Evolutionary conservation across 2,888 invertebrate genomes (phyloP).

Genomic region (Plagodis dolabraria): DNA sequence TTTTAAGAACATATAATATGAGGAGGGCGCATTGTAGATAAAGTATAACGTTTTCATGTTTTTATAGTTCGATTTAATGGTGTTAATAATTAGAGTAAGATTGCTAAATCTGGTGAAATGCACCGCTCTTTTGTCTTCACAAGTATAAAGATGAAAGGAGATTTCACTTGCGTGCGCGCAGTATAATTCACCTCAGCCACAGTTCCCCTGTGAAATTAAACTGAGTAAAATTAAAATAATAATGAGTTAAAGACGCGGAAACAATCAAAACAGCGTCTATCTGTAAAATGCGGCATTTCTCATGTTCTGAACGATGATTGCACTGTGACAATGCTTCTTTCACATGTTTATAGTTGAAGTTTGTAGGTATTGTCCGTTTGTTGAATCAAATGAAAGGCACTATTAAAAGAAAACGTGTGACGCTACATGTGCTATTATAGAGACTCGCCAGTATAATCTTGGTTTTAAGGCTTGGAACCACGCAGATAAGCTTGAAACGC

Average conservation of each 20-base stretch:
- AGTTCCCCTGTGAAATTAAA: slow-evolving; percentile 23
- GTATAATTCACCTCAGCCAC: not conserved
- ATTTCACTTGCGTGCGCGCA: slow-evolving; percentile 10
- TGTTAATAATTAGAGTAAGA: no score
- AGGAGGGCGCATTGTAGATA: no score
- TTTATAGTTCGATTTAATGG: no score
- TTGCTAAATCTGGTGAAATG: no score
- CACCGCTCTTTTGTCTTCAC: no score
- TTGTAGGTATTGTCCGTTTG: slow-evolving; percentile 38
- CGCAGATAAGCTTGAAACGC: no score
- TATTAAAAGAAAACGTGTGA: slow-evolving; percentile 19
- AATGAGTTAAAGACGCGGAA: slow-evolving; percentile 46
- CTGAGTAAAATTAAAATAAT: slow-evolving; percentile 24
- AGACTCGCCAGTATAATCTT: not conserved
- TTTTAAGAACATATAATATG: no score
- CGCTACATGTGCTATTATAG: not conserved
- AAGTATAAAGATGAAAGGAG: not conserved
- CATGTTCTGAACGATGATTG: slow-evolving; percentile 48
- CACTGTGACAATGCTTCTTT: slow-evolving; percentile 64
- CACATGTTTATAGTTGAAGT: slow-evolving; percentile 55
- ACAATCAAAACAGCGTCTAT: slow-evolving; percentile 46
- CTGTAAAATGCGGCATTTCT: slow-evolving; percentile 52
- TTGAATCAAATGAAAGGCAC: slow-evolving; percentile 40
- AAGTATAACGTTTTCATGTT: no score
- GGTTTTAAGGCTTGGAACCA: no score